Evolutionary conservation across 2,888 invertebrate species (phyloP).

Genomic region (Diaperis boleti): DNA sequence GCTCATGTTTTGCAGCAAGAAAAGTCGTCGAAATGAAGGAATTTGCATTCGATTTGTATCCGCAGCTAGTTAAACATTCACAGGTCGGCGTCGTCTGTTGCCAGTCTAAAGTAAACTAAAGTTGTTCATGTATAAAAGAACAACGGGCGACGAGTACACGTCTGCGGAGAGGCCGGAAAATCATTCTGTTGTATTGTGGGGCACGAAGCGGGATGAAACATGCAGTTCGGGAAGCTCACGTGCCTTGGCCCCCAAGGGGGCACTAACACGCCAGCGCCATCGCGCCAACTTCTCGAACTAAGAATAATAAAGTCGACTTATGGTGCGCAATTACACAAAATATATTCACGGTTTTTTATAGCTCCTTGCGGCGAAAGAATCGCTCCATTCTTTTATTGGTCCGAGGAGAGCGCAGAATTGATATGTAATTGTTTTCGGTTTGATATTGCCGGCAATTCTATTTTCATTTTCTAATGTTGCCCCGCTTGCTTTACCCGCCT

Average conservation of each 20-base stretch:
- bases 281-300: slow-evolving; percentile 61
- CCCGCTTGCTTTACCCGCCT: not conserved
- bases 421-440: slow-evolving; percentile 66
- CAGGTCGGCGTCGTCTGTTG: slow-evolving; percentile 34
- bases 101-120: slow-evolving; percentile 43
- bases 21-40: slow-evolving; percentile 27
- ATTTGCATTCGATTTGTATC: slow-evolving; percentile 42
- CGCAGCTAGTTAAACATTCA: slow-evolving; percentile 42
- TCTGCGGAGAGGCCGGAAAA: slow-evolving; percentile 36
- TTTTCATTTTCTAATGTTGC: slow-evolving; percentile 52
- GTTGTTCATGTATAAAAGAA: slow-evolving; percentile 45
- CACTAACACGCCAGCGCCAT: slow-evolving; percentile 66
- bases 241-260: slow-evolving; percentile 61
- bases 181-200: slow-evolving; percentile 43
- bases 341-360: slow-evolving; percentile 68
- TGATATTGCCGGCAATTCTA: slow-evolving; percentile 54
- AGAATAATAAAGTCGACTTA: slow-evolving; percentile 68
- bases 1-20: not conserved
- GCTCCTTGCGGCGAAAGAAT: slow-evolving; percentile 67
- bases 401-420: slow-evolving; percentile 64
- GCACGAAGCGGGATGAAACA: slow-evolving; percentile 42
- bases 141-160: slow-evolving; percentile 37
- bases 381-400: slow-evolving; percentile 67
- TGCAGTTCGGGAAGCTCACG: slow-evolving; percentile 53
- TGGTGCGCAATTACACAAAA: slow-evolving; percentile 68